phyloP scores from a whole-genome alignment of 2,888 invertebrate genomes.

The Stenoptilia bipunctidactyla region DNA sequence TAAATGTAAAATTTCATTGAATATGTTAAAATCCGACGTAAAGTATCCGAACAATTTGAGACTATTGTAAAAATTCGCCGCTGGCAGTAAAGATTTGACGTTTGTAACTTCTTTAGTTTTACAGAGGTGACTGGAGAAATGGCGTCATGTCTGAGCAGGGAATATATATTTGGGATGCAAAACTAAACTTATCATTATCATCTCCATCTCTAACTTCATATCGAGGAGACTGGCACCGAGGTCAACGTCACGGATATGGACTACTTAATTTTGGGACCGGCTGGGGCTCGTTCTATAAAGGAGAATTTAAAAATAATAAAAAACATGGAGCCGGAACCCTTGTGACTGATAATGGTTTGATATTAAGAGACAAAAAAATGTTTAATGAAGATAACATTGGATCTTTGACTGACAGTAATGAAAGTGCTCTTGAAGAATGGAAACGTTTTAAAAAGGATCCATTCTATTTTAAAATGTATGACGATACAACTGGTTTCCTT shows the following conservation, averaged over 20 bases:
- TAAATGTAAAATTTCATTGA: no score
- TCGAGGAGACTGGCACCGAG: constrained; percentile 68
- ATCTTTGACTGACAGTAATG: neutral
- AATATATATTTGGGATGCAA: constrained; percentile 70
- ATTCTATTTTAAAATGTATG: constrained; percentile 35
- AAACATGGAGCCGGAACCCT: constrained; percentile 70
- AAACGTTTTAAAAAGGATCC: constrained; percentile 6
- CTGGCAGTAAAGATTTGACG: no score
- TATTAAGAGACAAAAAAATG: constrained; percentile 53
- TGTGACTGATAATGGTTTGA: constrained; percentile 69
- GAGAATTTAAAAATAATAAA: constrained; percentile 64
- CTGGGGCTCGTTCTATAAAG: constrained; percentile 67
- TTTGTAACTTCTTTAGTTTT: no score
- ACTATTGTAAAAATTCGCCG: no score
- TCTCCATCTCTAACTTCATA: constrained; percentile 63
- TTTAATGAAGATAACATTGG: constrained; percentile 58
- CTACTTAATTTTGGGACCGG: constrained; percentile 57
- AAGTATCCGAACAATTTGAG: no score
- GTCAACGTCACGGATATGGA: constrained; percentile 65
- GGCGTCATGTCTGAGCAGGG: constrained; percentile 72
- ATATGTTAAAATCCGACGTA: no score
- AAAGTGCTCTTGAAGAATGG: neutral
- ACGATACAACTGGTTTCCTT: constrained; percentile 46
- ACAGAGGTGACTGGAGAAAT: constrained; percentile 71
- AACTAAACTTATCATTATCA: constrained; percentile 62